Evolutionary conservation across 2,888 invertebrate genomes (phyloP), one percentile per base, ranked within the genome.

Genomic region (Meloe dianella): DNA sequence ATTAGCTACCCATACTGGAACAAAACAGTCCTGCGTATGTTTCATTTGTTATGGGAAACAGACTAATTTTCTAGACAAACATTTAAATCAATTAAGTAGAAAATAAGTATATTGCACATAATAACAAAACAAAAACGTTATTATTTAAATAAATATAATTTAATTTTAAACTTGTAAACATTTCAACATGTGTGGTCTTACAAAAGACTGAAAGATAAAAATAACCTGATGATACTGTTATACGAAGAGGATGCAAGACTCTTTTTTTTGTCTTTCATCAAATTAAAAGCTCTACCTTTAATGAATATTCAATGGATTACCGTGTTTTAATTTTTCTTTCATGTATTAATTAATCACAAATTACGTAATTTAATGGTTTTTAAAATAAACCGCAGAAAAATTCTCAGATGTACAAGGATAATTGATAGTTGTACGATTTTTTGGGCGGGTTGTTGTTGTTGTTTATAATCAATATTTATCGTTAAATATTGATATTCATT

Each of bases 251-350:
- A 59, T 63, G 57, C 64, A 58, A 64, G 62, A 2, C 2, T 9
- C 32, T 60, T 59, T n/a, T n/a, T n/a, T n/a, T n/a, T n/a, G n/a
- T 66, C 66, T 69, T 66, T 59, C 66, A 63, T 69, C 47, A 63
- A 59, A 65, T 65, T 65, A 62, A 68, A 68, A 68, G 68, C 68
- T 66, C 61, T 58, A 64, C 66, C 64, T 64, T 69, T 69, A 64
- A 66, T 69, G 66, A 69, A 69, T 69, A 69, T 69, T 69, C 69
- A 69, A 66, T 65, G 17, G 59, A 38, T 59, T 58, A 30, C 27
- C 64, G 61, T 20, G 65, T 66, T 69, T 69, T 68, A 68, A 68
- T 69, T 69, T n/a, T 66, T 66, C 61, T 60, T 60, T 61, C 64
- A 14, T 63, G 66, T 60, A 66, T 66, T 64, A 66, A 69, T 69